phyloP scores from a whole-genome alignment of 1,140 invertebrate species.

The Melitaea cinxia region DNA sequence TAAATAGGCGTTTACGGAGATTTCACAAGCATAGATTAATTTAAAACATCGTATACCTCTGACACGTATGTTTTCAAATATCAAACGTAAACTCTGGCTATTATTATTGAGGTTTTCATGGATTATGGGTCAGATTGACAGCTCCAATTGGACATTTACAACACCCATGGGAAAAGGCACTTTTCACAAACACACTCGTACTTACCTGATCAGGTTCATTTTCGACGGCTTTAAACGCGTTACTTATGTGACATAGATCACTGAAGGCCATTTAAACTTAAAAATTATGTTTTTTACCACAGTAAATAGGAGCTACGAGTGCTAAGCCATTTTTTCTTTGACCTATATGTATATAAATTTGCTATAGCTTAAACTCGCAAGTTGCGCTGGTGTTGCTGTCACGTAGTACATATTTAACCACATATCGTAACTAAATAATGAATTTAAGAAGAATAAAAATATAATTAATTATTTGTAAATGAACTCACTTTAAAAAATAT shows the following conservation, averaged over 20 bases:
- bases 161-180: constrained; percentile 67
- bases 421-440: not conserved
- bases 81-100: constrained; percentile 48
- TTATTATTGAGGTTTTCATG: constrained; percentile 63
- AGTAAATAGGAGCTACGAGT: constrained; percentile 74
- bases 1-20: constrained; percentile 25
- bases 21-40: not conserved
- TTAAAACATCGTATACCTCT: not conserved
- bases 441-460: not conserved
- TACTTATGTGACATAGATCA: constrained; percentile 81
- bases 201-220: constrained; percentile 79
- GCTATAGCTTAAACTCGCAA: constrained; percentile 44
- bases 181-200: constrained; percentile 67
- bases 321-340: constrained; percentile 81
- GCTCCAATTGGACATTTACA: constrained; percentile 70
- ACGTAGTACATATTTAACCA: constrained; percentile 9
- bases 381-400: constrained; percentile 63
- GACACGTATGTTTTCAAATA: constrained; percentile 19
- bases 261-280: constrained; percentile 82
- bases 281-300: constrained; percentile 77
- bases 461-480: not conserved
- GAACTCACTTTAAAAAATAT: not conserved
- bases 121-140: constrained; percentile 82
- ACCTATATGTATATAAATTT: constrained; percentile 78
- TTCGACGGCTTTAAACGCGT: constrained; percentile 78